These are phyloP conservation scores for Callithrix jacchus DNA, from an alignment of 2,113 vertebrate genomes.

Conservation along the genomic window DNA sequence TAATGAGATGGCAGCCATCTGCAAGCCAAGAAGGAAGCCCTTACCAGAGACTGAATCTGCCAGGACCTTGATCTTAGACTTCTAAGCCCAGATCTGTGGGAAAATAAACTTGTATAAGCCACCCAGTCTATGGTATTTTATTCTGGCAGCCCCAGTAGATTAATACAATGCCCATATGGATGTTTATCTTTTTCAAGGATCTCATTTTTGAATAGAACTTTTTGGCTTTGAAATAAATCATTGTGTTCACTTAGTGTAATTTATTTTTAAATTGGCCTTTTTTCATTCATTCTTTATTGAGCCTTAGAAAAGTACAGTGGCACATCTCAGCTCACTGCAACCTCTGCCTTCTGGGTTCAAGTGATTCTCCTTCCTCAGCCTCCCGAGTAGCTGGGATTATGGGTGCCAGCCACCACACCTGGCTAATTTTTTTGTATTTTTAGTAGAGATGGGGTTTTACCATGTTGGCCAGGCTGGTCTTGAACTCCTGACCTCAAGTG, in stretches of 20 bases:
- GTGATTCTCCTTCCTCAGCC: neutral
- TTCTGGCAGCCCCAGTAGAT: neutral
- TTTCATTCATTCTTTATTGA: neutral
- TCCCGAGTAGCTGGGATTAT: neutral
- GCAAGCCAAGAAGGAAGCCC: neutral
- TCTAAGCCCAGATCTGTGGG: neutral
- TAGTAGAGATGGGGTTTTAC: neutral
- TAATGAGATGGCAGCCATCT: neutral
- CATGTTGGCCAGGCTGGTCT: neutral
- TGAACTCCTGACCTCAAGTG: neutral
- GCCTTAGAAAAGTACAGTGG: neutral
- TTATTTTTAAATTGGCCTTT: neutral
- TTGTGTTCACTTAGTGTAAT: neutral
- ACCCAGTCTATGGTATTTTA: neutral
- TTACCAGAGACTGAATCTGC: neutral
- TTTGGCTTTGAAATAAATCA: constrained; percentile 11
- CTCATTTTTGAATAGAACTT: neutral
- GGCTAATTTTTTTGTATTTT: neutral
- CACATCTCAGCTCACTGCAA: neutral
- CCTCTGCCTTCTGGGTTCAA: neutral
- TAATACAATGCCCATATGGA: no score
- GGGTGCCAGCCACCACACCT: neutral
- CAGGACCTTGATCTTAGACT: neutral
- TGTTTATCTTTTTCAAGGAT: neutral
- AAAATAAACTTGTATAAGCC: neutral